Base-by-base conservation (phyloP, 1,140 invertebrate species). In the Batillaria attramentaria region DNA sequence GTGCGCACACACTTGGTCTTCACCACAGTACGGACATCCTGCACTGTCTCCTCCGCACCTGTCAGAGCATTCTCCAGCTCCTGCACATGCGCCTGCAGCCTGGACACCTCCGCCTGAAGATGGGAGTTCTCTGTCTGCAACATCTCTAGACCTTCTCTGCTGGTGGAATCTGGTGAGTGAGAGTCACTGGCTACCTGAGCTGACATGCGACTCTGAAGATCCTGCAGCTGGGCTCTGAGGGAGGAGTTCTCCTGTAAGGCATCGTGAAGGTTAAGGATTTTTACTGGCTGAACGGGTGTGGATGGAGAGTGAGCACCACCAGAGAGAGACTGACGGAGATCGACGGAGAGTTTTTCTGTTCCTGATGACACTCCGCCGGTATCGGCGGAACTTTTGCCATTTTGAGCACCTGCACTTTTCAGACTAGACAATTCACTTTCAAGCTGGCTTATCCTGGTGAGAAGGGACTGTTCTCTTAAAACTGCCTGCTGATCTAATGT, bases 51-150 rank as follows among this genome's bases (percentile, higher is more conserved):
- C 79, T 81, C 69, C 73, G 77, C 37, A 50, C 39, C 72, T 39
- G 74, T 42, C 2, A 84, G 62, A 66, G 82, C 79, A 24, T 79
- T 73, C 70, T 84, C 81, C 69, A 85, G 79, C 18, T 82, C 85
- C 62, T 73, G 24, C 46, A 74, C 72, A 4, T 60, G 57, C 5
- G 66, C 68, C 62, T 84, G 80, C 24, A 85, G 79, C 3, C 72
- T 73, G 8, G 69, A 60, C 6, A 84, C 43, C 78, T 77, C 68
- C 5, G 66, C 33, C 66, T 70, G 62, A 13, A 77, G 65, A 13
- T 35, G 65, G 3, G 37, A n/a, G n/a, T n/a, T n/a, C n/a, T n/a
- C n/a, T n/a, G n/a, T n/a, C n/a, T n/a, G n/a, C 42, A 8, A 60
- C 50, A 20, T 74, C 73, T 3, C 35, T 57, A 24, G 57, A 75